Conservation (phyloP, 2,888 invertebrate genomes). For the Lucinisca nassula region DNA sequence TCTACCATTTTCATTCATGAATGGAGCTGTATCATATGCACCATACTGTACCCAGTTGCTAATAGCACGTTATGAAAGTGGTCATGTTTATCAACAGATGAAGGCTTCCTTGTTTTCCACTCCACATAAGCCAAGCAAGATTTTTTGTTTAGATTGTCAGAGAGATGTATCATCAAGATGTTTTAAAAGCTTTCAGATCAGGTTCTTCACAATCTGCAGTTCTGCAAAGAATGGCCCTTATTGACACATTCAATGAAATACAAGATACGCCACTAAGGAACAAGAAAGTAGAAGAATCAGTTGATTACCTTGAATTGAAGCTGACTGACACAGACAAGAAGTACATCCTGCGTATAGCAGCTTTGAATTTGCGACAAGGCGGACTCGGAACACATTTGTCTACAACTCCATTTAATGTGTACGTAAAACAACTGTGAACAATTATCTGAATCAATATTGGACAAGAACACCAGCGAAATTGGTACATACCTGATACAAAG, state of each 20-base stretch:
- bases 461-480: slow-evolving; percentile 15
- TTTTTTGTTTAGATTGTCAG: slow-evolving; percentile 62
- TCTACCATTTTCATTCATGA: not conserved
- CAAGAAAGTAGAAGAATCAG: not conserved
- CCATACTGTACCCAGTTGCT: slow-evolving; percentile 16
- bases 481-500: slow-evolving; percentile 27
- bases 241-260: not conserved
- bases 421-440: not conserved
- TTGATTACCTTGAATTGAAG: not conserved
- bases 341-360: not conserved
- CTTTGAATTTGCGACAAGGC: not conserved
- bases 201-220: not conserved
- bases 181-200: not conserved
- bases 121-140: slow-evolving; percentile 41
- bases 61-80: slow-evolving; percentile 28
- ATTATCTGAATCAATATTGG: slow-evolving; percentile 41
- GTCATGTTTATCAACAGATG: slow-evolving; percentile 35
- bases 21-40: not conserved
- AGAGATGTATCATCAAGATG: slow-evolving; percentile 58
- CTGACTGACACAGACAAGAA: not conserved
- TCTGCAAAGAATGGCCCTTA: not conserved
- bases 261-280: not conserved
- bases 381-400: not conserved
- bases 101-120: slow-evolving; percentile 44
- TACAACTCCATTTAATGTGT: not conserved